Evolutionary conservation across 2,113 vertebrate species (phyloP).

Genomic region (Chamaetylas fuelleborni): DNA sequence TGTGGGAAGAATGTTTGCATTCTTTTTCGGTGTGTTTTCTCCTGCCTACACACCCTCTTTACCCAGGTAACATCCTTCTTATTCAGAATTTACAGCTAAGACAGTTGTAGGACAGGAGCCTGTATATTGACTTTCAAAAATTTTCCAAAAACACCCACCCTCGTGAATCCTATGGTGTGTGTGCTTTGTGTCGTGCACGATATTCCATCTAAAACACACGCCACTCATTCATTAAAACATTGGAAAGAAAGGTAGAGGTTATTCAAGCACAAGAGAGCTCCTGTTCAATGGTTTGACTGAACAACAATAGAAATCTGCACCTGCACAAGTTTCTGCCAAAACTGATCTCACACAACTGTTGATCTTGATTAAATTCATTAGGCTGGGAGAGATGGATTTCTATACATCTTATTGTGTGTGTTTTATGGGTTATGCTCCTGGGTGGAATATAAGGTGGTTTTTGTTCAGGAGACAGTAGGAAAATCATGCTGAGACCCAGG

Average conservation of each 20-base stretch:
- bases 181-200: neutral
- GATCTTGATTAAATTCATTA: conserved; percentile 55
- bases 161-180: neutral
- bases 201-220: neutral
- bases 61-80: neutral
- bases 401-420: conserved; percentile 15
- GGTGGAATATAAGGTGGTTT: conserved; percentile 54
- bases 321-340: conserved; percentile 58
- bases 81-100: neutral
- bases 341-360: conserved; percentile 62
- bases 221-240: neutral
- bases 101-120: neutral
- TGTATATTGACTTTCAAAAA: neutral
- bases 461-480: conserved; percentile 52
- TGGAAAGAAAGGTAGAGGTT: conserved; percentile 28
- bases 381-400: conserved; percentile 51
- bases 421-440: conserved; percentile 59
- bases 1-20: neutral
- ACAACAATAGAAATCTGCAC: conserved; percentile 56
- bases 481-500: conserved; percentile 55
- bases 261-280: conserved; percentile 47
- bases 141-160: neutral
- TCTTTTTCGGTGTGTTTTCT: neutral
- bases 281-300: conserved; percentile 51
- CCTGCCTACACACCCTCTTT: neutral